Evolutionary conservation across 2,113 vertebrate genomes (phyloP).

Genomic region (Aramus guarauna): DNA sequence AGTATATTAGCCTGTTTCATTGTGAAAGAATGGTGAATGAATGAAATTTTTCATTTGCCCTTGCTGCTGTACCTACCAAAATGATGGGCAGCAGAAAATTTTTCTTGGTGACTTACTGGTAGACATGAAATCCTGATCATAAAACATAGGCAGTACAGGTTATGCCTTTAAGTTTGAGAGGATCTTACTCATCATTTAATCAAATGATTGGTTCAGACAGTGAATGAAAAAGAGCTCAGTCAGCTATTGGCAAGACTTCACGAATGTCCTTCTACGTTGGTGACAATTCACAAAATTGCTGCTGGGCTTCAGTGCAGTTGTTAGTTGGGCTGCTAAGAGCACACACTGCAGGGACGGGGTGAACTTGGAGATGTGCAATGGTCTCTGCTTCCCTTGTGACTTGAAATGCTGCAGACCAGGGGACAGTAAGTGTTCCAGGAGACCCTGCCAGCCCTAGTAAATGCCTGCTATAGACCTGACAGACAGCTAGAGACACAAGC

Average conservation of each 20-base stretch:
- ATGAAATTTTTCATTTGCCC: not conserved
- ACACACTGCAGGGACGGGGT: rapidly evolving
- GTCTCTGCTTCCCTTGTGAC: not conserved
- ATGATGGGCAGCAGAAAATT: not conserved
- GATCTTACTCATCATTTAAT: not conserved
- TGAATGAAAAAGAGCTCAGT: not conserved
- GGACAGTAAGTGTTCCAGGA: not conserved
- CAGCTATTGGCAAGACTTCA: not conserved
- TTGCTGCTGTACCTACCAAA: not conserved
- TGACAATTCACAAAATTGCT: not conserved
- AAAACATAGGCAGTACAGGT: not conserved
- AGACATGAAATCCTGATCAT: not conserved
- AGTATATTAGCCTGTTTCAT: not conserved
- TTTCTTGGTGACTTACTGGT: not conserved
- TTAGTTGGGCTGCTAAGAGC: not conserved
- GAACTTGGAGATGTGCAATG: not conserved
- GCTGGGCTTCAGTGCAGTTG: not conserved
- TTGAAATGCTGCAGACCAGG: not conserved
- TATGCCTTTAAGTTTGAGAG: not conserved
- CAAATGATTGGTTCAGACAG: not conserved
- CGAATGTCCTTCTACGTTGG: not conserved
- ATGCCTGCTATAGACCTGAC: rapidly evolving
- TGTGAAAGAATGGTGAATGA: not conserved
- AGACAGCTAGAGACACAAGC: not conserved
- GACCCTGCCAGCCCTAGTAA: not conserved